Evolutionary conservation across 2,113 vertebrate genomes (phyloP), one percentile per base, ranked within the genome.

Genomic region (Stegastes partitus): DNA sequence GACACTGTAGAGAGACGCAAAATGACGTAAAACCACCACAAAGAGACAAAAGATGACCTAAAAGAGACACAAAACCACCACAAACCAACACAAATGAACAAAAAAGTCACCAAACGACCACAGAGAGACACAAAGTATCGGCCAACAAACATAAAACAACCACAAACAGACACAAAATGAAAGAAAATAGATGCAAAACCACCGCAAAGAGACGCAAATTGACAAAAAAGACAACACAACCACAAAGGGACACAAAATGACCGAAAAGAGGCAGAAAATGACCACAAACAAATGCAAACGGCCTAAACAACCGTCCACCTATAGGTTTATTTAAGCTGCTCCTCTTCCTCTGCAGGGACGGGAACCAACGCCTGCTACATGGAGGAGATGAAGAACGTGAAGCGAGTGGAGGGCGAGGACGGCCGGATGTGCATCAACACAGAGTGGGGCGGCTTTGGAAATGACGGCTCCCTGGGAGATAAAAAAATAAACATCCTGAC

Each of bases 321-420:
- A n/a, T n/a, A n/a, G n/a, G n/a, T n/a, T n/a, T n/a, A 5, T 28
- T 4, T 4, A 31, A 31, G 8, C 28, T 31, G 10, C 11, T 9
- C 2, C 4, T 73, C 22, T 14, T 28, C 11, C 10, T 45, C 31
- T 4, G 2, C 50, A 99, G 98, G 98, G 18, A 99, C 98, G 0
- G 97, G 98, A 66, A 98, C 95, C 80, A 99, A 99, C 0, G 97
- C 97, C 65, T 99, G 98, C 89, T 99, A 99, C 95, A 99, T 99
- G 98, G 98, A 99, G 92, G 98, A 99, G 95, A 97, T 98, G 91
- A 90, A 34, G 66, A 97, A 99, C 0, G 95, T 99, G 89, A 96
- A 97, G 92, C 90, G 98, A 19, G 96, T 97, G 90, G 95, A 96
- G 4, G 97, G 97, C 11, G 92, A 96, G 1, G 96, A 96, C 39